Evolutionary conservation across 2,113 vertebrate genomes (phyloP), one percentile per base, ranked within the genome.

Genomic region (Aix galericulata): DNA sequence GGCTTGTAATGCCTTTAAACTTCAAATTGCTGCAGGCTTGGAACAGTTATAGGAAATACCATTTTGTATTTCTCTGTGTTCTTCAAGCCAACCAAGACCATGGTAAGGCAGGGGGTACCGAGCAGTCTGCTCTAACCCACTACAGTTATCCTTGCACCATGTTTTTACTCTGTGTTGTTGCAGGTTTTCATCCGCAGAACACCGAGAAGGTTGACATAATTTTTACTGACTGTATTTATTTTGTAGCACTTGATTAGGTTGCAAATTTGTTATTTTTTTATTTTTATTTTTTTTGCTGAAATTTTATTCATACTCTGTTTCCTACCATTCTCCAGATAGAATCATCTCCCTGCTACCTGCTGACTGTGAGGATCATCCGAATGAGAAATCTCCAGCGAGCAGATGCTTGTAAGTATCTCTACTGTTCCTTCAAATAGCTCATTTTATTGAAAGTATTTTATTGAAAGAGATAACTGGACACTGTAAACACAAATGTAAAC

Each of bases 321-420:
- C 82, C 12, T 88, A 9, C 40, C 55, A 2, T 94, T 94, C 88
- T 82, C 36, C 88, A 98, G 97, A 81, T 95, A 55, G 90, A 69
- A 77, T 93, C 68, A 23, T 98, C 93, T 94, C 97, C 97, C 52
- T 98, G 98, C 86, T 96, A 97, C 58, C 73, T 98, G 58, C 83
- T 98, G 71, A 97, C 97, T 0, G 97, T 98, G 55, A 96, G 94
- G 85, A 34, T 98, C 80, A 97, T 98, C 50, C 82, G 96, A 29
- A 98, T 98, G 97, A 98, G 50, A 72, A 98, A 98, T 8, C 60
- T 98, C 63, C 97, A 95, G 22, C 89, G 91, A 77, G 97, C 95
- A 46, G 98, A 98, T 10, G 5, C 55, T 8, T 34, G 98, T 98
- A 86, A 98, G 98, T 98, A 32, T 36, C 27, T 40, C 40, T n/a